phyloP scores from a whole-genome alignment of 2,797 vertebrate species.

The Neostethus bicornis region DNA sequence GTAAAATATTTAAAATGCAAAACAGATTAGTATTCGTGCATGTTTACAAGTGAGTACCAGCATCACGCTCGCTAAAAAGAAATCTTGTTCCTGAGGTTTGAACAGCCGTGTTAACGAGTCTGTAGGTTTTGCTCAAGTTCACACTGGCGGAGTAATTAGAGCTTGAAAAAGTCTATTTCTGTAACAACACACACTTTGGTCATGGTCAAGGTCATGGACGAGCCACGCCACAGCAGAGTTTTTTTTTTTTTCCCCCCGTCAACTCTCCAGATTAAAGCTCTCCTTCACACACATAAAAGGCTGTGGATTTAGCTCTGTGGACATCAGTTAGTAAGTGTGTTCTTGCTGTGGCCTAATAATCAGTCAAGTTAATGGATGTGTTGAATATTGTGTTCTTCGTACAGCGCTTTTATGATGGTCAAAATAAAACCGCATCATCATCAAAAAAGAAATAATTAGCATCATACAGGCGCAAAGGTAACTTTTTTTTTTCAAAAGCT shows the following conservation, averaged over 20 bases:
- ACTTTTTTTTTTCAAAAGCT: no score
- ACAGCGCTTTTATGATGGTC: neutral
- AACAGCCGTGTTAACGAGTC: constrained; percentile 39
- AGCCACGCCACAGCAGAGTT: constrained; percentile 19
- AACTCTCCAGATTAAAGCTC: constrained; percentile 32
- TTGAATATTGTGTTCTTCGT: neutral
- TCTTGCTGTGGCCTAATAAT: constrained; percentile 7
- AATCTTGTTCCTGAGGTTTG: constrained; percentile 3
- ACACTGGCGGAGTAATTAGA: constrained; percentile 45
- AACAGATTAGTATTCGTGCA: constrained; percentile 12
- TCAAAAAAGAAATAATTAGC: no score
- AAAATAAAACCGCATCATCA: no score
- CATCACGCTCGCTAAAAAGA: neutral
- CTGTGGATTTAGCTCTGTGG: neutral
- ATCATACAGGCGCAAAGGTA: no score
- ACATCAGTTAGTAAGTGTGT: constrained; percentile 6
- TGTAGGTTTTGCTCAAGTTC: constrained; percentile 30
- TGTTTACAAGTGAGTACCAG: neutral
- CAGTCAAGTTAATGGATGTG: neutral
- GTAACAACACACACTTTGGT: constrained; percentile 30
- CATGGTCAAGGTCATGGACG: constrained; percentile 45
- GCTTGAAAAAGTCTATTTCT: constrained; percentile 57
- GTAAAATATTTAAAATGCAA: constrained; percentile 8
- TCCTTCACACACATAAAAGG: neutral
- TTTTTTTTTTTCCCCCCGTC: constrained; percentile 17